Base-by-base conservation (phyloP, 2,113 vertebrate species). In the Noctilio leporinus region DNA sequence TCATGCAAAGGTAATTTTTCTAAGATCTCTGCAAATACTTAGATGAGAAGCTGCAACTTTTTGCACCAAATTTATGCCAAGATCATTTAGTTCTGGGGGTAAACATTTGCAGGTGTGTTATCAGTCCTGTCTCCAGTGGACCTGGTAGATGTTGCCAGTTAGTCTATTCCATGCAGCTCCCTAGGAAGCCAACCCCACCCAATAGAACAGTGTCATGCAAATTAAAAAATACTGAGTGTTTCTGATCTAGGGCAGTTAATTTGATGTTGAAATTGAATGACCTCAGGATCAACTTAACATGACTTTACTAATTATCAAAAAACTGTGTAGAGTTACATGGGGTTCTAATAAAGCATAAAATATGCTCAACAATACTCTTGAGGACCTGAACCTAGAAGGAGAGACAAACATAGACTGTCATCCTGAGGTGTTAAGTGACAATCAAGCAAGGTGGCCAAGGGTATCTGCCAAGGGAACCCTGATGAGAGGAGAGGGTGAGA, bases 101-200 rank as follows among this genome's bases (percentile, higher is more conserved):
- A 62, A n/a, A 40, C 7, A 40, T 28, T 64, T 49, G 10, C 43
- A 15, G 22, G 3, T 40, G 24, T 53, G 47, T 78, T n/a, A 38
- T 20, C 26, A 67, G 80, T 30, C 47, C 19, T 8, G 2, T 35
- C 10, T n/a, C 19, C 20, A 16, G 22, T 4, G 5, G 65, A 85
- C 57, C 40, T 0, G 10, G 30, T 19, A 30, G 8, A 10, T 24
- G 47, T 17, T 7, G 24, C 57, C 19, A 5, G 40, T 20, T 43
- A 47, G 0, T 51, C 43, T 45, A 38, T 45, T 19, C 47, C 76
- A 40, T 6, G 3, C 5, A 47, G 11, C n/a, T 55, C 59, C 67
- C 65, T 53, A 55, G 57, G 7, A 12, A 55, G 33, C 7, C 30
- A 51, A 9, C 9, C n/a, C 26, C 10, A 22, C 16, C 15, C 30